Evolutionary conservation across 2,113 vertebrate species (phyloP).

Genomic region (Megaleporinus macrocephalus): DNA sequence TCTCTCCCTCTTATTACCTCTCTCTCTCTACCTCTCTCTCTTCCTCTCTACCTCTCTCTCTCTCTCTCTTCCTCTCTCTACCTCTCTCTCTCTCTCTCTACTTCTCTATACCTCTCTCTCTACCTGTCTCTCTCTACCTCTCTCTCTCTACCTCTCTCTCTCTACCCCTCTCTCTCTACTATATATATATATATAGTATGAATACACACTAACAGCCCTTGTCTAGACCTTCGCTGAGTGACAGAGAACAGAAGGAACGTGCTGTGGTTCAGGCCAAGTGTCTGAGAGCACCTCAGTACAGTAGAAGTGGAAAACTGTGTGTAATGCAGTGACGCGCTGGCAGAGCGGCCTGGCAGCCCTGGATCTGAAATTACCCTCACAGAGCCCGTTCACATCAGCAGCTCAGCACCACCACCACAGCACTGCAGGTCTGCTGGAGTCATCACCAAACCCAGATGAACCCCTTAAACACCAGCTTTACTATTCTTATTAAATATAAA

Average conservation of each 20-base stretch:
- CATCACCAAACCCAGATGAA: background rate
- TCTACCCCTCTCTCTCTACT: too few species aligned
- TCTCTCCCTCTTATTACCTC: too few species aligned
- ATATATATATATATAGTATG: too few species aligned
- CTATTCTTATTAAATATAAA: too few species aligned
- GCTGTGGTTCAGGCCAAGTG: background rate
- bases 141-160: too few species aligned
- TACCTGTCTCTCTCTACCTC: too few species aligned
- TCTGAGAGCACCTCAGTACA: background rate
- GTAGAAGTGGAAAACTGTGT: background rate
- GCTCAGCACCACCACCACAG: background rate
- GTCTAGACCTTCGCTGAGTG: background rate
- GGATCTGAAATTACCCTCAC: background rate
- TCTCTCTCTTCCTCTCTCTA: too few species aligned
- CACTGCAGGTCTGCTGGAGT: background rate
- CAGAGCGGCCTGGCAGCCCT: background rate
- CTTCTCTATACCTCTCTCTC: too few species aligned
- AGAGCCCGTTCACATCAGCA: background rate
- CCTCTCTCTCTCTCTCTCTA: too few species aligned
- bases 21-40: too few species aligned
- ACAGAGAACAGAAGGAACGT: background rate
- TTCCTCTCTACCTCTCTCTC: too few species aligned
- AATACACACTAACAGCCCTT: too few species aligned
- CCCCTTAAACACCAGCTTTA: background rate
- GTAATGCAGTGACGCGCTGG: background rate